Evolutionary conservation across 2,797 vertebrate genomes (phyloP), one percentile per base, ranked within the genome.

Genomic region (Rhinogobio ventralis): DNA sequence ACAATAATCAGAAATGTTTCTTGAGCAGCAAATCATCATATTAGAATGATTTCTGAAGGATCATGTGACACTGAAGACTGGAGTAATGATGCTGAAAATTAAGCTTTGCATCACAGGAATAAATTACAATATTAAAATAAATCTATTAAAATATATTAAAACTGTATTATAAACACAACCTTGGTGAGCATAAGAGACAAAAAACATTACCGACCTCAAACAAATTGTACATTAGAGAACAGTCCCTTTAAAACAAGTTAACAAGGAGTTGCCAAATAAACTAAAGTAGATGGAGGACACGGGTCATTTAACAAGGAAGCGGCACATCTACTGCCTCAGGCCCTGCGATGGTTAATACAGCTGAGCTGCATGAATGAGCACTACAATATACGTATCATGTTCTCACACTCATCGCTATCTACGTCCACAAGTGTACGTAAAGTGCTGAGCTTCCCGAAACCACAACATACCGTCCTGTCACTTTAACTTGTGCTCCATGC

Each of bases 401-500:
- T 75, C 57, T 74, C 20, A 73, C 53, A 36, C 57, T 60, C 53
- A 46, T 28, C 25, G 10, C 53, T 73, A 82, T 82, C 42, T 51
- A 1, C 15, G 13, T 67, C 45, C 30, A 66, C 57, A 66, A 73
- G 42, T 15, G 30, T 28, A 75, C 23, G 7, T 75, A 49, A 73
- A 68, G 45, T 7, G 17, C 62, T 15, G 62, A 57, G 62, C 72
- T 45, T 68, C 6, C 39, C 6, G 8, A 79, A 85, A 85, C 83
- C 83, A 19, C 83, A 51, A 53, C 76, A 85, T 79, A 72, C 67
- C 53, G 39, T 45, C 30, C 55, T 85, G 83, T 85, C 75, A 39
- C 42, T 83, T 51, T 74, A 66, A 79, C 17, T 82, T 73, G 28
- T 36, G 17, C 33, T 72, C 19, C 23, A 25, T 66, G 68, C 15